These are phyloP conservation scores for Callimico goeldii DNA, from an alignment of 2,797 vertebrate species.

Conservation along the genomic window DNA sequence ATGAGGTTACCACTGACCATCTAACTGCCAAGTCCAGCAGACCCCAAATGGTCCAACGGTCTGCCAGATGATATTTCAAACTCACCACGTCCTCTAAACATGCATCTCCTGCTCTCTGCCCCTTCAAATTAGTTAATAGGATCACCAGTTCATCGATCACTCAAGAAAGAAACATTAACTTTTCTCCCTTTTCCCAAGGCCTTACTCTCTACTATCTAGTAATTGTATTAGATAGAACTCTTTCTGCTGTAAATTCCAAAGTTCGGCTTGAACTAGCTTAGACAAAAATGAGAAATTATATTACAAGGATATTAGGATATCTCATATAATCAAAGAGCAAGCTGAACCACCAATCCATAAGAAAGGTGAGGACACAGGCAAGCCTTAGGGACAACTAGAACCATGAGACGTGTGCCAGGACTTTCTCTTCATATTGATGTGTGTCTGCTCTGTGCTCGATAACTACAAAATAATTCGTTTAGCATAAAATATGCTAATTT, in stretches of 20 bases:
- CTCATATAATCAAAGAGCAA: not conserved
- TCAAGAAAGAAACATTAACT: not conserved
- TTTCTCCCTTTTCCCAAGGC: not conserved
- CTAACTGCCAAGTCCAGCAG: not conserved
- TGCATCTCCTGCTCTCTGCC: not conserved
- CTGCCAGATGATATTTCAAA: not conserved
- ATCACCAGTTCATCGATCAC: not conserved
- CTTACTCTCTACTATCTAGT: not conserved
- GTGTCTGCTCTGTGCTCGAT: not conserved
- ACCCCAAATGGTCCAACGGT: not conserved
- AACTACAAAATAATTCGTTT: not conserved
- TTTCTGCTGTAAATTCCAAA: conserved; percentile 14
- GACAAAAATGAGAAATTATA: not conserved
- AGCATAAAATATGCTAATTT: not conserved
- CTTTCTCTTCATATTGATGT: not conserved
- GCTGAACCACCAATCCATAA: not conserved
- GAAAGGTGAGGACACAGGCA: not conserved
- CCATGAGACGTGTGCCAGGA: not conserved
- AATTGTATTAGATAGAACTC: not conserved
- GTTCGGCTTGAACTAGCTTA: conserved; percentile 1
- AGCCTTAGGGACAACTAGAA: not conserved
- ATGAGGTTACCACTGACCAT: not conserved
- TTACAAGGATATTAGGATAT: not conserved
- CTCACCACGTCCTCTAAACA: not conserved
- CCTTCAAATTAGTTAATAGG: not conserved